phyloP scores from a whole-genome alignment of 2,888 invertebrate genomes.

The Drosophila meridiana region DNA sequence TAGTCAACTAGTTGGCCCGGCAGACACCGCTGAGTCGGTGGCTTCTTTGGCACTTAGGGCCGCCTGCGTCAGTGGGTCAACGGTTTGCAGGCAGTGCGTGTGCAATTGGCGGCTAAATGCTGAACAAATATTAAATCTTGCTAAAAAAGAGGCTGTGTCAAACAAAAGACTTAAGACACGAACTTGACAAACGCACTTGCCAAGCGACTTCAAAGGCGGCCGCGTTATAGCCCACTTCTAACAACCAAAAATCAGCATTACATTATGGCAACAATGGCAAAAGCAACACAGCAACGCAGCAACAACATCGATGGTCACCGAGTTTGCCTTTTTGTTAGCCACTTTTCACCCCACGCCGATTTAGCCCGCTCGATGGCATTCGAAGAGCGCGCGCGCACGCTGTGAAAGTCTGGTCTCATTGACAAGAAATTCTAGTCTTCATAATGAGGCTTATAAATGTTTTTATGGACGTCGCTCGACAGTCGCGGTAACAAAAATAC shows the following conservation, averaged over 20 bases:
- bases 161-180: conserved; percentile 69
- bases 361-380: conserved; percentile 42
- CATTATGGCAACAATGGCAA: conserved; percentile 69
- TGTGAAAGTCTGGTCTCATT: conserved; percentile 73
- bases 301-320: conserved; percentile 51
- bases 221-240: conserved; percentile 71
- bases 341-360: neutral
- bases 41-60: conserved; percentile 44
- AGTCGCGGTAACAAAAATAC: conserved; percentile 54
- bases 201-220: conserved; percentile 51
- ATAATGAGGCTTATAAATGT: conserved; percentile 80
- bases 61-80: conserved; percentile 64
- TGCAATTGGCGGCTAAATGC: conserved; percentile 22
- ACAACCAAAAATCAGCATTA: conserved; percentile 73
- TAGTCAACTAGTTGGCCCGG: neutral
- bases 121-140: conserved; percentile 28
- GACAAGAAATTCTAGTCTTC: conserved; percentile 79
- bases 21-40: conserved; percentile 15
- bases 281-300: conserved; percentile 20
- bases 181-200: conserved; percentile 72
- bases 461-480: conserved; percentile 72
- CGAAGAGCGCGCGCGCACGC: conserved; percentile 51
- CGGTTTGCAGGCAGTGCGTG: conserved; percentile 36
- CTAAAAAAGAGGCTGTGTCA: conserved; percentile 24
- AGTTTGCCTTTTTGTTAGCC: conserved; percentile 34